Evolutionary conservation across 2,113 vertebrate species (phyloP), one percentile per base, ranked within the genome.

Genomic region (Eudyptes chrysolophus): DNA sequence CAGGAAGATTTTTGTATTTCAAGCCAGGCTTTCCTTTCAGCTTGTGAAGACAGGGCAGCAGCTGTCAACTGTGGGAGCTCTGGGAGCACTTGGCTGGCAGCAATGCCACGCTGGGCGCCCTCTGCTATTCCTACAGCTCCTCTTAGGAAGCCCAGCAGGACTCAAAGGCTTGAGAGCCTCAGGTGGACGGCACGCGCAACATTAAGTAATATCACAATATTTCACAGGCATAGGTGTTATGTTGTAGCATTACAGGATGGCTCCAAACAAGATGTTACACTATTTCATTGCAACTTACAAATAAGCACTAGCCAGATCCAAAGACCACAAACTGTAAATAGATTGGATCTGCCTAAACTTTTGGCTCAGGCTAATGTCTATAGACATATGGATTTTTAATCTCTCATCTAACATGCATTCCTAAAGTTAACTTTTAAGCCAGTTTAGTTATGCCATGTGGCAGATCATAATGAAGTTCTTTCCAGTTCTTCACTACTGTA

Each of bases 51-150:
- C 12, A 30, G 32, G 34, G 29, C 74, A 87, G 64, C 13, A 27
- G 40, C 25, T 20, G 15, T 8, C 84, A 71, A 52, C 62, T 44
- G 25, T 8, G 10, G 24, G 16, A 30, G 18, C 69, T 65, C 34
- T 40, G 40, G 30, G 52, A 72, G n/a, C 42, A 6, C 55, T 24
- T 51, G 25, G 15, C 30, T 54, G 20, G 25, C n/a, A 80, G 68
- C 25, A 85, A 12, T 11, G 25, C 20, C 24, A 19, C 0, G 0
- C 29, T 22, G 58, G 48, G 58, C 10, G 2, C n/a, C 36, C 66
- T 69, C 30, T 65, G 77, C 77, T 65, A 3, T 72, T 52, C 26
- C 48, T 44, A 4, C 34, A 49, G 48, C 44, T 92, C 42, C 16
- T 52, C 48, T 64, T 52, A 62, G 48, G 44, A 90, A 81, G 79